phyloP scores from a whole-genome alignment of 2,113 vertebrate genomes.

The Gymnorhina tibicen region DNA sequence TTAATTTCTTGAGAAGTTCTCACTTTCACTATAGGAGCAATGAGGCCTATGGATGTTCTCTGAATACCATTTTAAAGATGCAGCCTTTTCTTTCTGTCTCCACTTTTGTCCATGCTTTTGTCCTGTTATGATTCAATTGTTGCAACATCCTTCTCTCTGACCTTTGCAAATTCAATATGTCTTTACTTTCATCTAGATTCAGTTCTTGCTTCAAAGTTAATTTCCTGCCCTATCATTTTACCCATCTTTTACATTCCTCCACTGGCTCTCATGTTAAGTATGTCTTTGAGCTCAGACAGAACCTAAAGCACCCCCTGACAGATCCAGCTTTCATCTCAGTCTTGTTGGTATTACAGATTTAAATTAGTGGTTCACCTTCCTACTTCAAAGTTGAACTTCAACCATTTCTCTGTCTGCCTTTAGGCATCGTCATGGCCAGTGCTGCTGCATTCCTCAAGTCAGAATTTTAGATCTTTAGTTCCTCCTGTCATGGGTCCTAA shows the following conservation, averaged over 20 bases:
- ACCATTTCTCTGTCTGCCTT: neutral
- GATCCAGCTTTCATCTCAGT: neutral
- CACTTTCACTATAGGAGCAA: neutral
- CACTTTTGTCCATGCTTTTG: neutral
- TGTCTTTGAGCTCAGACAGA: neutral
- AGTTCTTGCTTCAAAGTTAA: neutral
- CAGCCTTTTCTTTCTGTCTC: neutral
- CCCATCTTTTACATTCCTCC: neutral
- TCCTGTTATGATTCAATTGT: neutral
- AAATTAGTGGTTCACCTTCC: neutral
- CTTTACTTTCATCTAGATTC: neutral
- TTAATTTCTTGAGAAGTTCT: neutral
- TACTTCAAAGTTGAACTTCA: neutral
- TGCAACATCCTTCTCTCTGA: constrained; percentile 8
- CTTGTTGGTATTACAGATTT: neutral
- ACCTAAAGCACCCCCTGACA: neutral
- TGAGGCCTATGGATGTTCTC: neutral
- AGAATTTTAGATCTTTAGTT: neutral
- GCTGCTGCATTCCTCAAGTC: neutral
- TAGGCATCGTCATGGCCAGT: neutral
- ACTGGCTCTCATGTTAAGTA: neutral
- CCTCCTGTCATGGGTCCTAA: neutral
- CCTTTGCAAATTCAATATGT: constrained; percentile 30
- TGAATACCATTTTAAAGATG: neutral
- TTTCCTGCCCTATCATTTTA: neutral